Evolutionary conservation across 2,113 vertebrate genomes (phyloP).

Genomic region (Gymnogyps californianus): DNA sequence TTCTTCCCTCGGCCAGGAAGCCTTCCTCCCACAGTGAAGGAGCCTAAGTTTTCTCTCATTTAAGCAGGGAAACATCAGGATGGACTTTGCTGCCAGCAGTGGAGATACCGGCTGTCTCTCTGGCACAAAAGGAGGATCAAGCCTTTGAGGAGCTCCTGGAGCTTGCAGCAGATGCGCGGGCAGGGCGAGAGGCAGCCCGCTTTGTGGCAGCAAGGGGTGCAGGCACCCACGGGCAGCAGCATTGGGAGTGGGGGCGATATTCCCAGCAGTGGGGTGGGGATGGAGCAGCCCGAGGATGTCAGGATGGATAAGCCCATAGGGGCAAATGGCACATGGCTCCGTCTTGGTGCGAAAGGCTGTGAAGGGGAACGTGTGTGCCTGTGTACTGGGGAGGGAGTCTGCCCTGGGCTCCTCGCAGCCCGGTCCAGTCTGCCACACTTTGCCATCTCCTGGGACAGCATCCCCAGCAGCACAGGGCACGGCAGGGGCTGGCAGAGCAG

Average conservation of each 20-base stretch:
- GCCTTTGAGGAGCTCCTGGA: background rate
- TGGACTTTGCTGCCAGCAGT: background rate
- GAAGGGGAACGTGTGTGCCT: background rate
- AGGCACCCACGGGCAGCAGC: background rate
- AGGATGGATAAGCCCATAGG: background rate
- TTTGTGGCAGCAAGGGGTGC: background rate
- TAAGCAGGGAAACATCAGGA: background rate
- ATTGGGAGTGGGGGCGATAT: accelerated
- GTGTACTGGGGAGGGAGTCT: background rate
- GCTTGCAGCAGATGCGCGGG: background rate
- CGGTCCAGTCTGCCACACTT: background rate
- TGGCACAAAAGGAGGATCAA: background rate
- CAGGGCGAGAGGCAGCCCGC: background rate
- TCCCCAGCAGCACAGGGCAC: background rate
- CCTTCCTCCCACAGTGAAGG: background rate
- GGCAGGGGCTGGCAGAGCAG: background rate
- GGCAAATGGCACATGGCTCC: accelerated
- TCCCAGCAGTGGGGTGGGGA: background rate
- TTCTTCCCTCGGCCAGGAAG: background rate
- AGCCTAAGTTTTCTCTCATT: background rate
- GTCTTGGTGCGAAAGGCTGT: accelerated
- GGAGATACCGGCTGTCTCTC: background rate
- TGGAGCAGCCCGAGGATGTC: background rate
- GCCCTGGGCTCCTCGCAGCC: accelerated
- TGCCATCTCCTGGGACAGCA: background rate